Evolutionary conservation across 1,140 invertebrate genomes (phyloP), one percentile per base, ranked within the genome.

Genomic region (Dendrolimus punctatus): DNA sequence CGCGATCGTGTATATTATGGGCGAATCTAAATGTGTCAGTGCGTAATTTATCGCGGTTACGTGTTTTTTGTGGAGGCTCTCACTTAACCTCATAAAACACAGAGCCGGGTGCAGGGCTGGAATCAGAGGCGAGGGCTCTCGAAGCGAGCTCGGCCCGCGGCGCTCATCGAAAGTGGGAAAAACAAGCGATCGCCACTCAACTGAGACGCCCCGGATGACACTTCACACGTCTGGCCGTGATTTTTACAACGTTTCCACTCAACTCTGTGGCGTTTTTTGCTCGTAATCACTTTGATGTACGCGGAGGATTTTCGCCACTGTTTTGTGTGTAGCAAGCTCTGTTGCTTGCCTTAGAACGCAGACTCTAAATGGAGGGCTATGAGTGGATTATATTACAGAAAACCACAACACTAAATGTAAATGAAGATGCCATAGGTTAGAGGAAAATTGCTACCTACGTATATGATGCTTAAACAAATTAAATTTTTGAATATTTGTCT

Each of bases 111-210:
- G 73, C 68, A 68, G 76, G 72, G 69, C 64, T 71, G 70, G 70
- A 80, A 78, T 73, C 77, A 68, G 71, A 68, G 57, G 69, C 64
- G 62, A 73, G 80, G 66, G 70, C 73, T 57, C 82, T 84, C 66
- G 68, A 84, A 68, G 59, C 62, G 66, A 64, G 65, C 58, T 66
- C 61, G 64, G 68, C 68, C 71, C 68, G 69, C 61, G 66, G 71
- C 71, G 70, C 70, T 70, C 74, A 80, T 86, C 73, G 74, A 73
- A 84, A 84, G 83, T 80, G 83, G 79, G 80, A 83, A 84, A 84
- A 86, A 86, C 83, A 86, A 81, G 78, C 80, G 83, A 86, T 84
- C 80, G 70, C 79, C 78, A 84, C 80, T 83, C 72, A 57, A 82
- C 67, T 57, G 66, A 79, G 78, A 76, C 76, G 73, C 65, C 67